Conservation (phyloP, 2,113 vertebrate genomes). For the Anguilla rostrata region DNA sequence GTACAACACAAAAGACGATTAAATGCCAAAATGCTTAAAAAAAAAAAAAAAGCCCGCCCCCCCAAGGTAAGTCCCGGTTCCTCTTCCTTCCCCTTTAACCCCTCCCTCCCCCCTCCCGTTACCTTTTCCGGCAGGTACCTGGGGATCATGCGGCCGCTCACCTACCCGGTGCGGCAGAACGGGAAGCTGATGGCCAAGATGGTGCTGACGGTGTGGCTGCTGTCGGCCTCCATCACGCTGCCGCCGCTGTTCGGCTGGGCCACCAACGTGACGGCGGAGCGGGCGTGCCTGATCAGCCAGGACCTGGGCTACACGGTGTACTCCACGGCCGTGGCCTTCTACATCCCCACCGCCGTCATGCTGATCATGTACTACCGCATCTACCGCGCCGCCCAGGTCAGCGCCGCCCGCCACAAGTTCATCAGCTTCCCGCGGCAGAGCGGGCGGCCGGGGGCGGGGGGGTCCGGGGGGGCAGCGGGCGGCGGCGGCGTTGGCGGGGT, state of each 20-base stretch:
- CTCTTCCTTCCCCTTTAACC: background rate
- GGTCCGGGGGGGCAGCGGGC: slow-evolving; percentile 21
- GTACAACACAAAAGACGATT: background rate
- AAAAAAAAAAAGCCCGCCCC: no score
- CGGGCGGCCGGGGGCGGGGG: slow-evolving; percentile 37
- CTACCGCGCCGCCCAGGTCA: slow-evolving; percentile 68
- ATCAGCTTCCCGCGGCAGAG: slow-evolving; percentile 60
- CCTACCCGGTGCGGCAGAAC: slow-evolving; percentile 89
- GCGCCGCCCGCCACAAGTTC: slow-evolving; percentile 67
- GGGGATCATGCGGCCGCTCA: slow-evolving; percentile 92
- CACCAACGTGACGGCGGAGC: slow-evolving; percentile 75
- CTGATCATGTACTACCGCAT: slow-evolving; percentile 71
- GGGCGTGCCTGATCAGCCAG: slow-evolving; percentile 72
- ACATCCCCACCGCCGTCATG: slow-evolving; percentile 73
- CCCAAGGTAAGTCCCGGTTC: no score
- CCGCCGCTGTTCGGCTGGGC: slow-evolving; percentile 95
- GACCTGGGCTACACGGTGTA: slow-evolving; percentile 72
- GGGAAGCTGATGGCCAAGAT: slow-evolving; percentile 94
- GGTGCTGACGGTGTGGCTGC: slow-evolving; percentile 89
- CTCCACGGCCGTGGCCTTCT: slow-evolving; percentile 71
- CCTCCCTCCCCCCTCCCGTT: no score
- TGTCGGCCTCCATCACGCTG: slow-evolving; percentile 92
- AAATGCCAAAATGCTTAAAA: no score
- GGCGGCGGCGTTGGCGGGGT: slow-evolving; percentile 45
- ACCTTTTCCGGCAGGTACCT: slow-evolving; percentile 76